A percentile compares a stretch with the other conserved stretches of the same genome.
Evolutionary conservation across 1,140 invertebrate species (phyloP).

Genomic region (Melanaphis sacchari): DNA sequence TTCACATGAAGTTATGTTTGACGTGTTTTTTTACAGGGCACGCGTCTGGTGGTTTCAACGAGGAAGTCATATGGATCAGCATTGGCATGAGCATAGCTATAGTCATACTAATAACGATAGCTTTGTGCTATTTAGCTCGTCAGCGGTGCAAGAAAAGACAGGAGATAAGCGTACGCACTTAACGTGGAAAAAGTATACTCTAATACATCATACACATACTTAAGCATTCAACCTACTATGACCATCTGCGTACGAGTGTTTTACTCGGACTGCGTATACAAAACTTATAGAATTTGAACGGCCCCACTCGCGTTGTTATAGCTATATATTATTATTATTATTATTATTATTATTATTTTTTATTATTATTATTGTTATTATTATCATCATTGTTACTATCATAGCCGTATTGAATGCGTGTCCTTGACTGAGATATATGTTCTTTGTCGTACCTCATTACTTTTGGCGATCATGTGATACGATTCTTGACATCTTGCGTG

Average conservation of each 20-base stretch:
- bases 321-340: no score
- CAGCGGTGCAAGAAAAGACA: slow-evolving; percentile 78
- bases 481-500: neutral
- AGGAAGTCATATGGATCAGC: slow-evolving; percentile 86
- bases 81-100: slow-evolving; percentile 86
- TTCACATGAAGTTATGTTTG: neutral
- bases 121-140: slow-evolving; percentile 78
- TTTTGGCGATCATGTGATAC: neutral
- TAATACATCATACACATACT: neutral
- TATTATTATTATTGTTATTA: neutral
- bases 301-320: neutral
- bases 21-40: slow-evolving; percentile 62
- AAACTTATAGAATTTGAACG: neutral
- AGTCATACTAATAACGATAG: slow-evolving; percentile 78
- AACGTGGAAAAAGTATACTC: slow-evolving; percentile 33
- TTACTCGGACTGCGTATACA: neutral
- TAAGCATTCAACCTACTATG: neutral
- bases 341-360: neutral
- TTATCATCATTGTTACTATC: neutral
- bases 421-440: neutral
- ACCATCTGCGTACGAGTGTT: neutral
- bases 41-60: slow-evolving; percentile 80
- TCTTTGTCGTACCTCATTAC: neutral
- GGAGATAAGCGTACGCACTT: slow-evolving; percentile 58
- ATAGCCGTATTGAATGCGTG: neutral